Evolutionary conservation across 1,140 invertebrate species (phyloP), one percentile per base, ranked within the genome.

Genomic region (Sinella curviseta): DNA sequence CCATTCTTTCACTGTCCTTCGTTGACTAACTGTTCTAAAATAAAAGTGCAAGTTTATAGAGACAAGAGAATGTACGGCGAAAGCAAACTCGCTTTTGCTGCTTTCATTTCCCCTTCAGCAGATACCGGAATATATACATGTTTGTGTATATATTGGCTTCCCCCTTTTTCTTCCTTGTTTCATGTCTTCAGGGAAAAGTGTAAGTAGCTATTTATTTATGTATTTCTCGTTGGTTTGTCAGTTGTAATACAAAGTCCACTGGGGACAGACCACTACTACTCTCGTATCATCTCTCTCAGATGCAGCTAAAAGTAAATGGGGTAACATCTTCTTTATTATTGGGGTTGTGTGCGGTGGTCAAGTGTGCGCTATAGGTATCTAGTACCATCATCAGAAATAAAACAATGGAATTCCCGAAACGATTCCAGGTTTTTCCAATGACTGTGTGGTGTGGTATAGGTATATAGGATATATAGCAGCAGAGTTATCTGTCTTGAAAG

Each of bases 21-120:
- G n/a, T n/a, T n/a, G n/a, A n/a, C n/a, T n/a, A n/a, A n/a, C n/a
- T n/a, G n/a, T n/a, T n/a, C n/a, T n/a, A n/a, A n/a, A n/a, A 65
- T 8, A 65, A 65, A 65, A 12, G 24, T 26, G 16, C 57, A 65
- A n/a, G 14, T 65, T 26, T 26, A n/a, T n/a, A 26, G 3, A n/a
- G 4, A n/a, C 26, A 65, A 26, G 57, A n/a, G 26, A n/a, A 12
- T 65, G 4, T 65, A 17, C 4, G 24, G 8, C 14, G 24, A 65
- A 26, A n/a, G 26, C 30, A 70, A 70, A 33, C 31, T 30, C 65
- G 31, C 31, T 70, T 24, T 70, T 8, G 65, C 65, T 70, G 2
- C 12, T 70, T 70, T 70, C 65, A 70, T 70, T 70, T 70, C 31
- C 65, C 65, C 65, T 70, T 70, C 65, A 33, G n/a, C 65, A 70